These are phyloP conservation scores for Erebia ligea DNA, from an alignment of 2,888 invertebrate genomes.

Conservation along the genomic window DNA sequence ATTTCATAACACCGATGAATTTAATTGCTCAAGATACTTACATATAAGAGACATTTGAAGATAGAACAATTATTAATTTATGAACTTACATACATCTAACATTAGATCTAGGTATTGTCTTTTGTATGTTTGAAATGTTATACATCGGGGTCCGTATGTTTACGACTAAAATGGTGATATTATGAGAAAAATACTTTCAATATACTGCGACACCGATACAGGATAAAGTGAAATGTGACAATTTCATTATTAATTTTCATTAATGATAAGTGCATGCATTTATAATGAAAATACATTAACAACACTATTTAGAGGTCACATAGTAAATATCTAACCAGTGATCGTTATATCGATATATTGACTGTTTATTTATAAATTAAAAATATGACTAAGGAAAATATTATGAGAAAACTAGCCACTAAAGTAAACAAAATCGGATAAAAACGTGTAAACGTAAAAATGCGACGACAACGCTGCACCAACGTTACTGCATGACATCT, in stretches of 20 bases:
- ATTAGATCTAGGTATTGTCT: constrained; percentile 84
- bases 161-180: constrained; percentile 52
- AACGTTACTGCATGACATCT: constrained; percentile 61
- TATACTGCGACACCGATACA: constrained; percentile 69
- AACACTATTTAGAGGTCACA: constrained; percentile 66
- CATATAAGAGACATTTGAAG: constrained; percentile 79
- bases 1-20: constrained; percentile 63
- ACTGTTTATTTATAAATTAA: constrained; percentile 16
- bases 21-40: constrained; percentile 77
- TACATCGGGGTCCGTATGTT: constrained; percentile 67
- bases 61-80: constrained; percentile 77
- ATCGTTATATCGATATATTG: constrained; percentile 19
- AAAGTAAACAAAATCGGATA: constrained; percentile 27
- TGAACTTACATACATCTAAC: constrained; percentile 81
- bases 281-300: constrained; percentile 56
- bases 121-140: constrained; percentile 80
- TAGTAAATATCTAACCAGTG: constrained; percentile 59
- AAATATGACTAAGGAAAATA: constrained; percentile 32
- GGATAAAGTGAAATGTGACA: constrained; percentile 58
- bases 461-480: constrained; percentile 54
- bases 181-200: constrained; percentile 57
- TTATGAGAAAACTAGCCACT: constrained; percentile 21
- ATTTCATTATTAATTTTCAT: constrained; percentile 54
- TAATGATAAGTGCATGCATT: constrained; percentile 59
- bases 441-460: constrained; percentile 29